These are phyloP conservation scores for Phania funesta DNA, from an alignment of 2,888 invertebrate genomes.

Conservation along the genomic window DNA sequence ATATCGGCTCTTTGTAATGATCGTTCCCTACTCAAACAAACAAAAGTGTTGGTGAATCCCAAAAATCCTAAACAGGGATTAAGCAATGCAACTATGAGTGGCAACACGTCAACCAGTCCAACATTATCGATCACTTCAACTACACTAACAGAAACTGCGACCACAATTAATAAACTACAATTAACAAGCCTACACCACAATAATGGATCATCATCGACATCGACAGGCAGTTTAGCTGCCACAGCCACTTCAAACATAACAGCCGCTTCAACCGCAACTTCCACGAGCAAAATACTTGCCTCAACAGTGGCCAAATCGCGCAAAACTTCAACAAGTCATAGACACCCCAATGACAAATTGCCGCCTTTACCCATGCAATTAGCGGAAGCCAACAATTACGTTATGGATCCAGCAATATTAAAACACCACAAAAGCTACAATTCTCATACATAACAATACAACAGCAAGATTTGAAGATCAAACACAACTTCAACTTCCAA, in stretches of 20 bases:
- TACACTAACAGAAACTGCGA: constrained; percentile 2
- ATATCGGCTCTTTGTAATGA: constrained; percentile 97
- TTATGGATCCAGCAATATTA: constrained; percentile 80
- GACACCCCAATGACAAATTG: constrained; percentile 89
- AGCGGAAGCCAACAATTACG: constrained; percentile 87
- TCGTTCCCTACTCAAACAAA: constrained; percentile 92
- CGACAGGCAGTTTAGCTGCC: constrained; percentile 54
- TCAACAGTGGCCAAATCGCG: constrained; percentile 76
- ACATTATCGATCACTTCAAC: constrained; percentile 27
- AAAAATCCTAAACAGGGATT: constrained; percentile 77
- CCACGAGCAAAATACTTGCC: constrained; percentile 45
- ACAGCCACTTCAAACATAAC: constrained; percentile 71
- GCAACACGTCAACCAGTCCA: constrained; percentile 31
- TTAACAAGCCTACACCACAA: constrained; percentile 8
- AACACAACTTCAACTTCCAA: background rate
- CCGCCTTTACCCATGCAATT: constrained; percentile 84
- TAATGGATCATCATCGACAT: constrained; percentile 22
- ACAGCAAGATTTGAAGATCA: constrained; percentile 21
- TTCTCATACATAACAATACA: constrained; percentile 73
- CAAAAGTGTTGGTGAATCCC: constrained; percentile 91
- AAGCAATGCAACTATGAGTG: constrained; percentile 22
- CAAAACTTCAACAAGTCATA: constrained; percentile 83
- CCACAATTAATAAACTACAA: constrained; percentile 21
- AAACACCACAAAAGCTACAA: constrained; percentile 79
- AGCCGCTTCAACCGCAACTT: constrained; percentile 68